Conservation (phyloP, 2,797 vertebrate species). For the Hafferia zeledoni region DNA sequence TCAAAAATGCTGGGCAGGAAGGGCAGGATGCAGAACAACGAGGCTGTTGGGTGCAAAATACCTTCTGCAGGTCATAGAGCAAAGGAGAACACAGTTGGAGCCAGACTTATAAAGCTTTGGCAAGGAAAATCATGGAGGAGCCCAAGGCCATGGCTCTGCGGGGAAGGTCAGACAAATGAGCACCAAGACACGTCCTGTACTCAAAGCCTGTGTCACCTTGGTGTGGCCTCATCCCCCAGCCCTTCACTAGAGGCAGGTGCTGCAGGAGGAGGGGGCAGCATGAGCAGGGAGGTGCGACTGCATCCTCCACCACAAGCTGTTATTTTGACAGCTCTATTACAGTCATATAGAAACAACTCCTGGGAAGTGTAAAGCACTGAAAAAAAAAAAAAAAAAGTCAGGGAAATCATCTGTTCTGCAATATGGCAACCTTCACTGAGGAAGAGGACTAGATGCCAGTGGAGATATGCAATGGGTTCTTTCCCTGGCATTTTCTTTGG, state of each 20-base stretch:
- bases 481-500: not conserved
- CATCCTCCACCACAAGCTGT: slow-evolving; percentile 33
- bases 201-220: not conserved
- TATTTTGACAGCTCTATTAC: slow-evolving; percentile 70
- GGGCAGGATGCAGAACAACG: not conserved
- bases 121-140: not conserved
- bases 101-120: not conserved
- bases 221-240: not conserved
- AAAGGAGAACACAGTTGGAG: rapidly evolving
- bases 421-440: slow-evolving; percentile 38
- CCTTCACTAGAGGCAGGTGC: not conserved
- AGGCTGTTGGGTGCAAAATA: not conserved
- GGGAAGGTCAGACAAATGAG: not conserved
- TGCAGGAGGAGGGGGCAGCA: not conserved
- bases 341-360: slow-evolving; percentile 44
- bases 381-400: not conserved
- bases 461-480: not conserved
- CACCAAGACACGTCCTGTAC: not conserved
- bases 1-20: not conserved
- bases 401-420: slow-evolving; percentile 40
- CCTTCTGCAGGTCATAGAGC: not conserved
- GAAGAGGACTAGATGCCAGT: not conserved
- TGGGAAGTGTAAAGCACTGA: slow-evolving; percentile 58
- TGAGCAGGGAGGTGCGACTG: not conserved
- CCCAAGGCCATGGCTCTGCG: not conserved